phyloP scores from a whole-genome alignment of 2,113 vertebrate genomes.

The Ammospiza nelsoni region DNA sequence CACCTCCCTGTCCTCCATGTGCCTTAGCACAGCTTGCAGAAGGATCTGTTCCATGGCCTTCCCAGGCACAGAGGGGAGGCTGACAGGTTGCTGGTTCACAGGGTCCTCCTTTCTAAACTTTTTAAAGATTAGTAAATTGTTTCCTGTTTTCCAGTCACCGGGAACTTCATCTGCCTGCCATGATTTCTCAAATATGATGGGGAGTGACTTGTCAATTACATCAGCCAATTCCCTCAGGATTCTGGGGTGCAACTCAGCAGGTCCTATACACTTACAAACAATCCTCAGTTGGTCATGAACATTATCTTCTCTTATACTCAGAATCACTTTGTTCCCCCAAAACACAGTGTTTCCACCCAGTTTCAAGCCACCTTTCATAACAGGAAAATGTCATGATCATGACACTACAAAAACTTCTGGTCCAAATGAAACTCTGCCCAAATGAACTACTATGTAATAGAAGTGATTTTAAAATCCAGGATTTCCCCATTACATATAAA shows the following conservation, averaged over 20 bases:
- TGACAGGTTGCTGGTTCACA: not conserved
- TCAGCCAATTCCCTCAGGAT: not conserved
- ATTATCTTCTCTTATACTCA: not conserved
- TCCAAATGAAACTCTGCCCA: not conserved
- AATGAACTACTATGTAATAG: not conserved
- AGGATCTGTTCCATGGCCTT: not conserved
- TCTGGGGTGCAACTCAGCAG: not conserved
- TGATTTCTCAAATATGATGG: not conserved
- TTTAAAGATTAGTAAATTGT: not conserved
- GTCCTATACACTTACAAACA: not conserved
- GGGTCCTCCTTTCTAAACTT: not conserved
- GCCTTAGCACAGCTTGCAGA: not conserved
- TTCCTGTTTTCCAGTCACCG: not conserved
- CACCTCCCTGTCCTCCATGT: not conserved
- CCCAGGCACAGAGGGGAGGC: not conserved
- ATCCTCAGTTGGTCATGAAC: not conserved
- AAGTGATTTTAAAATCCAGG: not conserved
- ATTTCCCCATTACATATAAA: not conserved
- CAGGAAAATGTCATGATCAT: rapidly evolving
- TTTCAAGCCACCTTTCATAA: not conserved
- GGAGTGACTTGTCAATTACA: not conserved
- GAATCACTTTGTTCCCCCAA: not conserved
- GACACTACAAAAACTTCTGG: not conserved
- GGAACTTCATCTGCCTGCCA: not conserved
- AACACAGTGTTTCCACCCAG: not conserved